phyloP scores from a whole-genome alignment of 2,797 vertebrate genomes.

The Hippopotamyrus pictus region DNA sequence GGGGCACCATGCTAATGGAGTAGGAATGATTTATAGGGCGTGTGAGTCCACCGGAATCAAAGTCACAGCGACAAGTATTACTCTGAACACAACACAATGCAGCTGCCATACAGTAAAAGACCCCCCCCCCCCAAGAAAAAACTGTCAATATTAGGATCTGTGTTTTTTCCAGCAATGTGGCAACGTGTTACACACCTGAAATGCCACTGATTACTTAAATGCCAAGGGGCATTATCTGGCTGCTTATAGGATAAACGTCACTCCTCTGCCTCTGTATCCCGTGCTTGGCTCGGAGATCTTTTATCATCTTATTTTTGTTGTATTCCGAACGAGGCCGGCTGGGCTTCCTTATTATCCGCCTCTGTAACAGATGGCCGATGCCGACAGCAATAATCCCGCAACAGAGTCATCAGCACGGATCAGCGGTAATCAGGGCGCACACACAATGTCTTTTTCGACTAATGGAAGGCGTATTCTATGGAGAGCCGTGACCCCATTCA shows the following conservation, averaged over 20 bases:
- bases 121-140: conserved; percentile 51
- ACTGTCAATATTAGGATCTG: conserved; percentile 53
- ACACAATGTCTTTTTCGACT: conserved; percentile 36
- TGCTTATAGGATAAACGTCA: conserved; percentile 18
- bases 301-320: background rate
- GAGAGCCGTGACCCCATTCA: conserved; percentile 31
- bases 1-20: conserved; percentile 59
- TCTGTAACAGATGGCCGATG: conserved; percentile 64
- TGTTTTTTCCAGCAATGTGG: background rate
- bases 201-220: conserved; percentile 34
- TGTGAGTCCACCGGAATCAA: conserved; percentile 47
- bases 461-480: conserved; percentile 33
- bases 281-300: background rate
- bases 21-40: conserved; percentile 62
- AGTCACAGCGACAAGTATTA: conserved; percentile 52
- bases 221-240: conserved; percentile 12
- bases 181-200: conserved; percentile 17
- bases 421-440: conserved; percentile 59
- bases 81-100: conserved; percentile 49
- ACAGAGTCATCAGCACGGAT: conserved; percentile 63
- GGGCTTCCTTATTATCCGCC: conserved; percentile 34
- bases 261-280: background rate
- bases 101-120: conserved; percentile 56
- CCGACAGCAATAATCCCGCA: conserved; percentile 63
- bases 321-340: background rate